Evolutionary conservation across 2,113 vertebrate species (phyloP), one percentile per base, ranked within the genome.

Genomic region (Pteronura brasiliensis): DNA sequence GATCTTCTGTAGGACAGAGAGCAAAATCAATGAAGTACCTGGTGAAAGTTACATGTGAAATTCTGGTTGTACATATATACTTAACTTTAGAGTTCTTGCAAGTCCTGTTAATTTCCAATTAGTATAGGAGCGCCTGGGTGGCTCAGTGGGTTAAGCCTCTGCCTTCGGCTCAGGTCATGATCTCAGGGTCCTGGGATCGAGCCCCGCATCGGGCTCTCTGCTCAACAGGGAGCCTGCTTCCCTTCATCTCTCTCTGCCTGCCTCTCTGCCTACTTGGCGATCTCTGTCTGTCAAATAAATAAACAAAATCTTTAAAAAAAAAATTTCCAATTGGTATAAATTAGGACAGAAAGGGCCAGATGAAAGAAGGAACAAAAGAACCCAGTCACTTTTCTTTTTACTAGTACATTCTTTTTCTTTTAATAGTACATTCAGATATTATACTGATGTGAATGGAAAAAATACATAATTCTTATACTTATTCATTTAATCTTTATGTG

Each of bases 311-410:
- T 47, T 42, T 47, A 47, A 47, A 47, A 47, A 47, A 47, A 47
- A 2, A 63, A 84, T 90, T 95, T 96, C 31, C 44, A 57, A 34
- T 77, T 29, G 39, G 5, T 91, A 21, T 82, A 67, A 72, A 82
- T 93, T 74, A 86, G 29, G 85, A 52, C 63, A 57, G 47, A 89
- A 80, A 87, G 47, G 31, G 87, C 25, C 77, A 57, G 6, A 29
- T 25, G 79, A 86, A n/a, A 69, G 67, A 95, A 95, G 44, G 59
- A 96, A n/a, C 52, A 95, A 69, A 95, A 79, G 90, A 90, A 82
- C 20, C 69, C 47, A 86, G 39, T 86, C 87, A 69, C 12, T 95
- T 94, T 84, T 82, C 44, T 88, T 79, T 23, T 69, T 36, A 69
- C 36, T 36, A 69, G 34, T 69, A 69, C 67, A n/a, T 69, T n/a